phyloP scores from a whole-genome alignment of 2,888 invertebrate species.

The Ormyrus pomaceus region DNA sequence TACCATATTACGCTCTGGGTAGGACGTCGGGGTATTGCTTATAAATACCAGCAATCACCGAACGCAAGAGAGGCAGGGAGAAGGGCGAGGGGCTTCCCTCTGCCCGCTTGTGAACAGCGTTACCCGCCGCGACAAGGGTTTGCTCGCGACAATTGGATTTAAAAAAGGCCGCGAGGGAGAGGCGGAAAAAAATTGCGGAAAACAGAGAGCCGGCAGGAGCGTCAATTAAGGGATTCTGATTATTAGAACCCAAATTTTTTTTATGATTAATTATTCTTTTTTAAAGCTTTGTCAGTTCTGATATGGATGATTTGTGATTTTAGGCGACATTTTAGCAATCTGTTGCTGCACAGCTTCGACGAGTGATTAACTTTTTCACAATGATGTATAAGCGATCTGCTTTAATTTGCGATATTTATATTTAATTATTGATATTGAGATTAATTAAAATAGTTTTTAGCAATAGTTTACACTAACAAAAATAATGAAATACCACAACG shows the following conservation, averaged over 20 bases:
- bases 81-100: conserved; percentile 11
- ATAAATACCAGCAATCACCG: conserved; percentile 75
- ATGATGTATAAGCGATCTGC: too few species aligned
- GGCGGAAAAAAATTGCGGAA: conserved; percentile 34
- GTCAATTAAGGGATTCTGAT: conserved; percentile 46
- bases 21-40: conserved; percentile 70
- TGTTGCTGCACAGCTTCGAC: too few species aligned
- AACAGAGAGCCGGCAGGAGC: not conserved
- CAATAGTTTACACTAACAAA: too few species aligned
- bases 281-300: too few species aligned
- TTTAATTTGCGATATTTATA: too few species aligned
- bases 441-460: too few species aligned
- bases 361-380: too few species aligned
- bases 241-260: conserved; percentile 22
- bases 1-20: conserved; percentile 74
- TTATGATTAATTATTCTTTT: too few species aligned
- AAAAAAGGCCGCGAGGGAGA: conserved; percentile 35
- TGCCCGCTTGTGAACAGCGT: not conserved
- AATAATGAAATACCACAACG: too few species aligned
- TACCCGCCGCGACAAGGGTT: conserved; percentile 31
- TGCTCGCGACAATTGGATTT: conserved; percentile 52
- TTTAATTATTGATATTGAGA: too few species aligned
- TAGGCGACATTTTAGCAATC: too few species aligned
- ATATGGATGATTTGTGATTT: too few species aligned
- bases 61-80: conserved; percentile 52